A percentile compares a stretch with the other conserved stretches of the same genome.
Conservation (phyloP, 2,113 vertebrate species). For the Collichthys lucidus region DNA sequence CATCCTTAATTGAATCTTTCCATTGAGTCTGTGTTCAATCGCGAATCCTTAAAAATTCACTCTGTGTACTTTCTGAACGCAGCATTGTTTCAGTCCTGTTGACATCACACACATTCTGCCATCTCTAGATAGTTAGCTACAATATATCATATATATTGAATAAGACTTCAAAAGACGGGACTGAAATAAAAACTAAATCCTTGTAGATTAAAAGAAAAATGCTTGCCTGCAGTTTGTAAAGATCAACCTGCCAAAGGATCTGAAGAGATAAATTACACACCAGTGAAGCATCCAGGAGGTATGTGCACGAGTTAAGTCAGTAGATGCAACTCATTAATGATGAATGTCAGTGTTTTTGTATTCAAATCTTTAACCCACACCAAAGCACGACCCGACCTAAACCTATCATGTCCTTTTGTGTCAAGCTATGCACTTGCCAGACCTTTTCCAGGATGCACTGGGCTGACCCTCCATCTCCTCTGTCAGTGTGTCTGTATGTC, state of each 20-base stretch:
- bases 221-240: neutral
- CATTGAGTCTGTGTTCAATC: neutral
- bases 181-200: neutral
- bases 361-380: neutral
- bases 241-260: neutral
- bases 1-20: neutral
- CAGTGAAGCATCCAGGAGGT: neutral
- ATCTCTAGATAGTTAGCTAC: slow-evolving; percentile 1
- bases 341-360: neutral
- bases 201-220: neutral
- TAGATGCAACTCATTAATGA: neutral
- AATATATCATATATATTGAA: neutral
- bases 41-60: neutral
- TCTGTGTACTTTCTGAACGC: too few relatives aligned
- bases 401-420: slow-evolving; percentile 29
- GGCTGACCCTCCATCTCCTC: slow-evolving; percentile 53
- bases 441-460: slow-evolving; percentile 48
- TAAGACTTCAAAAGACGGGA: neutral
- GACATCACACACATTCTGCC: neutral
- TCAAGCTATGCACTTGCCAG: slow-evolving; percentile 50
- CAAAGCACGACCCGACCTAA: neutral
- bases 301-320: neutral
- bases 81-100: neutral
- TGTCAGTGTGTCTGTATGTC: slow-evolving; percentile 71
- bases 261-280: neutral